Evolutionary conservation across 2,888 invertebrate genomes (phyloP).

Genomic region (Abrostola triplasia): DNA sequence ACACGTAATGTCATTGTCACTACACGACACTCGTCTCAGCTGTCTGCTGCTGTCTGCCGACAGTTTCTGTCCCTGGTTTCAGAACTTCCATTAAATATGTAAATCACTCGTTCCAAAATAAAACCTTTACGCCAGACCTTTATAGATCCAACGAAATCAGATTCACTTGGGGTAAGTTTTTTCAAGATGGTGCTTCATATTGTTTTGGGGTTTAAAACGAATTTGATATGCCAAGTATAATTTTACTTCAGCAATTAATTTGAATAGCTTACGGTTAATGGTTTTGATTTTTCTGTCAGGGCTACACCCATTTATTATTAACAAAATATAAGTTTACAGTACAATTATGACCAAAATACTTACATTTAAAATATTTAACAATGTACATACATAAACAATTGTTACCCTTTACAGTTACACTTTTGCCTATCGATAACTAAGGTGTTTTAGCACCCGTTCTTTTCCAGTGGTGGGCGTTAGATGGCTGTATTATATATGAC

Average conservation of each 20-base stretch:
- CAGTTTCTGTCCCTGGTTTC: constrained; percentile 22
- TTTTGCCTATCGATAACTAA: no score
- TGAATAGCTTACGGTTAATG: no score
- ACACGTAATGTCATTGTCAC: constrained; percentile 22
- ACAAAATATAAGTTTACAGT: no score
- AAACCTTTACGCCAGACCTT: constrained; percentile 7
- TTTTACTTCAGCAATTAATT: background rate
- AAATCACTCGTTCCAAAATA: constrained; percentile 27
- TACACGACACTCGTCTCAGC: constrained; percentile 19
- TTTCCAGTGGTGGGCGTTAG: no score
- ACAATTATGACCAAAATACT: no score
- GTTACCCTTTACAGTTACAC: no score
- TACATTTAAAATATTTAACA: no score
- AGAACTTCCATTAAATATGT: constrained; percentile 33
- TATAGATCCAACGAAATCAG: constrained; percentile 2
- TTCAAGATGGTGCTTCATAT: constrained; percentile 1
- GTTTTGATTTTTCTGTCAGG: no score
- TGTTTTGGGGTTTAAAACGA: constrained; percentile 2
- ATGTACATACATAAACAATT: no score
- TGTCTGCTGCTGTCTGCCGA: constrained; percentile 12
- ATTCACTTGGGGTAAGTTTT: constrained; percentile 3
- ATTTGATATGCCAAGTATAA: constrained; percentile 1
- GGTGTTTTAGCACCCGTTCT: no score
- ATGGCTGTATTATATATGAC: no score
- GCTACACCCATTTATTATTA: no score